Evolutionary conservation across 2,888 invertebrate genomes (phyloP), one percentile per base, ranked within the genome.

Genomic region (Pogonocherus hispidulus): DNA sequence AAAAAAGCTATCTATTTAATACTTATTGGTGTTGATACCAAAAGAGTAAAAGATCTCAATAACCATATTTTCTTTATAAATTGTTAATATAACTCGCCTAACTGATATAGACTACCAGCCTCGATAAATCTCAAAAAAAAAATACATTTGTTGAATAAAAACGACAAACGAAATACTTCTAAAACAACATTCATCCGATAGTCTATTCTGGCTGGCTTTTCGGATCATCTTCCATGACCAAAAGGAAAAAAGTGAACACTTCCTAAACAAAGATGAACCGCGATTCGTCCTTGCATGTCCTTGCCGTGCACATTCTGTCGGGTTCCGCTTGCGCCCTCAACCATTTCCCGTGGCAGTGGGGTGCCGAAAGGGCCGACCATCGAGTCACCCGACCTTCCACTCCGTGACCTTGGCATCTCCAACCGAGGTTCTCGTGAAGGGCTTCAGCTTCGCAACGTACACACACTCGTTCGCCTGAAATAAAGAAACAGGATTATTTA

Each of bases 291-390:
- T 82, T 79, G 76, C 86, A 86, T 11, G 80, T 79, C 56, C 79
- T 80, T 14, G 79, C 73, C 23, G 79, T 71, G 76, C 85, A 86
- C 22, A 79, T 76, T 56, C 80, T 79, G 67, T 83, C 82, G 1
- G 79, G 77, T 71, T 82, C 79, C 9, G 79, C 77, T 64, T 80
- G 79, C 9, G 80, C 81, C 52, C 95, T 90, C 52, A 93, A 86
- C 96, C 96, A 96, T 83, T 95, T 94, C 41, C 96, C 96, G 80
- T 94, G 94, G 85, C 96, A 96, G 79, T 94, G 93, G 0, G 93
- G 93, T n/a, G 92, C 92, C 52, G 94, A 91, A 32, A 96, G 88
- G 35, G 95, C 94, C 78, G 93, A 93, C 92, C 94, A 96, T 66
- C 94, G 89, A 9, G 95, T 95, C 70, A 91, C 88, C 66, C 92